These are phyloP conservation scores for Xiphophorus couchianus DNA, from an alignment of 2,113 vertebrate genomes.

Conservation along the genomic window DNA sequence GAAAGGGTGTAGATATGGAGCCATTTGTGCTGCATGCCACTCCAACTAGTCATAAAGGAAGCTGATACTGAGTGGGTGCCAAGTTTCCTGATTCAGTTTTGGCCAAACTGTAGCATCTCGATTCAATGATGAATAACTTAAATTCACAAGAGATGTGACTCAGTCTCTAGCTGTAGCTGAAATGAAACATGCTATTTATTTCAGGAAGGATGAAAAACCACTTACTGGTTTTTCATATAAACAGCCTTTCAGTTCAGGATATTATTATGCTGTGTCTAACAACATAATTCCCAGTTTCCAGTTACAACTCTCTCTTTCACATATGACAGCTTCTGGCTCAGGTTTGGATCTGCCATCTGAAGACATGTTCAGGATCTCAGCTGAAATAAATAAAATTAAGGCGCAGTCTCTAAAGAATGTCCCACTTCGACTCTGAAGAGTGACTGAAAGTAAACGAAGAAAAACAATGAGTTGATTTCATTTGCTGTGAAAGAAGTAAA, in stretches of 20 bases:
- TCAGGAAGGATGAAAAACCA: neutral
- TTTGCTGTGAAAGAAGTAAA: neutral
- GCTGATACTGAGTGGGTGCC: constrained; percentile 50
- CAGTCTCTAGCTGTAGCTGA: constrained; percentile 31
- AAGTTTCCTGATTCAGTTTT: constrained; percentile 56
- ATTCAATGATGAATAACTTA: constrained; percentile 45
- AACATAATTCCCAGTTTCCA: constrained; percentile 68
- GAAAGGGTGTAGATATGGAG: constrained; percentile 45
- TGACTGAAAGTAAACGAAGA: neutral
- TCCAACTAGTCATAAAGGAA: constrained; percentile 56
- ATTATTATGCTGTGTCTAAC: constrained; percentile 43
- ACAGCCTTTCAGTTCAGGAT: constrained; percentile 17
- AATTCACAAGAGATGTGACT: neutral
- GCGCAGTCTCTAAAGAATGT: neutral
- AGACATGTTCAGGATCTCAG: neutral
- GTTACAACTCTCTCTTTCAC: constrained; percentile 44
- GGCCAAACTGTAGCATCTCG: constrained; percentile 42
- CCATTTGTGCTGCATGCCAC: constrained; percentile 55
- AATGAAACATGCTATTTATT: constrained; percentile 15
- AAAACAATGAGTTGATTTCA: neutral
- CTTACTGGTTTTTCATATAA: constrained; percentile 4
- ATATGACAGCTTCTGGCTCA: constrained; percentile 61
- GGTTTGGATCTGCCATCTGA: constrained; percentile 28
- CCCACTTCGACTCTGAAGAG: neutral
- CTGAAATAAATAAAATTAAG: neutral